A percentile compares a stretch with the other conserved stretches of the same genome.
phyloP scores from a whole-genome alignment of 1,140 invertebrate species.

The Saccostrea echinata region DNA sequence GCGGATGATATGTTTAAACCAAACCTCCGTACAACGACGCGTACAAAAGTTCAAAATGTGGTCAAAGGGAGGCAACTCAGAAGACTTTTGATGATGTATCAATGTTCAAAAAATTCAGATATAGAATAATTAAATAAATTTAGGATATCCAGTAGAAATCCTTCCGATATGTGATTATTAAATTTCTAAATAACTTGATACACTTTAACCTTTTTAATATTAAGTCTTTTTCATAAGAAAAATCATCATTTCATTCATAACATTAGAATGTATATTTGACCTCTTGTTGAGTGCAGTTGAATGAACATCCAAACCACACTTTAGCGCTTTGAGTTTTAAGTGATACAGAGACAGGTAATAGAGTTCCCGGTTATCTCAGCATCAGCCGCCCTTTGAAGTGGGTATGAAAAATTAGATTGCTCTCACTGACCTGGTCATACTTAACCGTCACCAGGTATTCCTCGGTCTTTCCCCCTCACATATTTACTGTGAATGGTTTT shows the following conservation, averaged over 20 bases:
- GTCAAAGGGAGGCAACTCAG: constrained; percentile 13
- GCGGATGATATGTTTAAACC: constrained; percentile 2
- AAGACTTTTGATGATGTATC: not conserved
- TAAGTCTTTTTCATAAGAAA: no score
- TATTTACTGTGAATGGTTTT: not conserved
- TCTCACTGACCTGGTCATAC: not conserved
- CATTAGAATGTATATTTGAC: not conserved
- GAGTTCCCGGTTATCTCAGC: constrained; percentile 1
- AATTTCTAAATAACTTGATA: no score
- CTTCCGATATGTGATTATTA: no score
- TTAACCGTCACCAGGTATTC: not conserved
- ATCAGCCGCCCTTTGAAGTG: constrained; percentile 24
- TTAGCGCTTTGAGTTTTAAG: not conserved
- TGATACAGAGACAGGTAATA: constrained; percentile 25
- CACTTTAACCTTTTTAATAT: no score
- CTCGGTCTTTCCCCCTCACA: not conserved
- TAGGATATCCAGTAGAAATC: no score
- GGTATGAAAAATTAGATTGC: constrained; percentile 12
- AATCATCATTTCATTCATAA: no score
- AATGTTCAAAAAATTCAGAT: no score
- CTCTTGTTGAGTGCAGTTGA: constrained; percentile 4
- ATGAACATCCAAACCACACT: not conserved
- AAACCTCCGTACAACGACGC: not conserved
- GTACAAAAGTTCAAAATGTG: not conserved
- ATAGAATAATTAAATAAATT: no score